Percentiles rank a stretch among this genome's conserved stretches.
Conservation (phyloP, 2,113 vertebrate genomes). For the Cardinalis cardinalis region DNA sequence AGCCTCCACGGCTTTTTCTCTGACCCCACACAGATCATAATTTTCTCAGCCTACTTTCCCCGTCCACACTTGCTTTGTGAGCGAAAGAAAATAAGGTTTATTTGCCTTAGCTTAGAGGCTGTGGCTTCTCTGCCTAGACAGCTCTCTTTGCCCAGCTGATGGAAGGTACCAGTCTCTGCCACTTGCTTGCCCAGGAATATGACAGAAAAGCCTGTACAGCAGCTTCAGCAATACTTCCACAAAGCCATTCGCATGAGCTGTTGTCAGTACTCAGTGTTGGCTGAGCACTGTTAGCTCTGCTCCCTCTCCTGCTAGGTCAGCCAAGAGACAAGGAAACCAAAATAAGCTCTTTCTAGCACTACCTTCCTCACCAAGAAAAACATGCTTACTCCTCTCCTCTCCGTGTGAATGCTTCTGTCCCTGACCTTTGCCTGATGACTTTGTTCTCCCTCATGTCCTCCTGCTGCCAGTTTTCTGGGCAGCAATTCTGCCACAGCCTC, state of each 20-base stretch:
- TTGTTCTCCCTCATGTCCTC: not conserved
- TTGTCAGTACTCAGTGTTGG: not conserved
- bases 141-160: not conserved
- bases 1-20: not conserved
- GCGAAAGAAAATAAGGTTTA: not conserved
- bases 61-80: not conserved
- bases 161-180: not conserved
- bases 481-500: not conserved
- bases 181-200: not conserved
- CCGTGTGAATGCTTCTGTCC: not conserved
- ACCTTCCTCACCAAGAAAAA: not conserved
- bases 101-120: not conserved
- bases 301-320: not conserved
- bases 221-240: not conserved
- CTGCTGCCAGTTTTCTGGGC: not conserved
- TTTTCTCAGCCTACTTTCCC: not conserved
- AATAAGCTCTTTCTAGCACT: not conserved
- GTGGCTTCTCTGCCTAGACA: not conserved
- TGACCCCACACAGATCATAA: not conserved
- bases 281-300: not conserved
- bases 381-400: not conserved
- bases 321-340: not conserved
- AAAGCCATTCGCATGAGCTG: rapidly evolving
- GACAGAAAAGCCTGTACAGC: not conserved
- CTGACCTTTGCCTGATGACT: not conserved